A percentile compares a stretch with the other conserved stretches of the same genome.
phyloP scores from a whole-genome alignment of 2,888 invertebrate species.

The Xanthia togata region DNA sequence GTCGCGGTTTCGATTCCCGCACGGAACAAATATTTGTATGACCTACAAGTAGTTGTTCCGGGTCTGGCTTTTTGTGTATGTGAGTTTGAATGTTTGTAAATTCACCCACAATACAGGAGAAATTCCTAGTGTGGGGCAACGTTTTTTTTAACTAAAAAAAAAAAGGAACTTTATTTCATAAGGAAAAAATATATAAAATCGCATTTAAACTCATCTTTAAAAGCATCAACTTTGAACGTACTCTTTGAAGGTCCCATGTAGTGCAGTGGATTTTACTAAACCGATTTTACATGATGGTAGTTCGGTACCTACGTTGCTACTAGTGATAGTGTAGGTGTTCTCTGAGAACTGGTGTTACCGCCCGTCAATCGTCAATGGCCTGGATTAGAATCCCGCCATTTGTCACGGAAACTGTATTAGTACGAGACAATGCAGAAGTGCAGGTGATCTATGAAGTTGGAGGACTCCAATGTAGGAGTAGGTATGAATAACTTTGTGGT shows the following conservation, averaged over 20 bases:
- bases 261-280: too few relatives aligned
- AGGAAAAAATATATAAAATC: too few relatives aligned
- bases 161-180: too few relatives aligned
- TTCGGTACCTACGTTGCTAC: not conserved
- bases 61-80: too few relatives aligned
- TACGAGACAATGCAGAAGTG: not conserved
- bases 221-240: not conserved
- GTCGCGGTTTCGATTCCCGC: too few relatives aligned
- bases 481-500: not conserved
- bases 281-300: not conserved
- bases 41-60: too few relatives aligned
- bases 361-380: constrained; percentile 23
- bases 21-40: too few relatives aligned
- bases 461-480: not conserved
- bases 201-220: not conserved
- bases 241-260: not conserved
- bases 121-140: too few relatives aligned
- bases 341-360: not conserved
- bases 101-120: too few relatives aligned
- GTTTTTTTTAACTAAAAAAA: too few relatives aligned
- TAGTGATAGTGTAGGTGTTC: too few relatives aligned
- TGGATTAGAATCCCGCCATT: constrained; percentile 14
- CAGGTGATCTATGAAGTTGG: constrained; percentile 4
- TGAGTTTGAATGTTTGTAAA: too few relatives aligned
- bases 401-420: constrained; percentile 12